These are phyloP conservation scores for Scotopteryx bipunctaria DNA, from an alignment of 2,888 invertebrate species.

Conservation along the genomic window DNA sequence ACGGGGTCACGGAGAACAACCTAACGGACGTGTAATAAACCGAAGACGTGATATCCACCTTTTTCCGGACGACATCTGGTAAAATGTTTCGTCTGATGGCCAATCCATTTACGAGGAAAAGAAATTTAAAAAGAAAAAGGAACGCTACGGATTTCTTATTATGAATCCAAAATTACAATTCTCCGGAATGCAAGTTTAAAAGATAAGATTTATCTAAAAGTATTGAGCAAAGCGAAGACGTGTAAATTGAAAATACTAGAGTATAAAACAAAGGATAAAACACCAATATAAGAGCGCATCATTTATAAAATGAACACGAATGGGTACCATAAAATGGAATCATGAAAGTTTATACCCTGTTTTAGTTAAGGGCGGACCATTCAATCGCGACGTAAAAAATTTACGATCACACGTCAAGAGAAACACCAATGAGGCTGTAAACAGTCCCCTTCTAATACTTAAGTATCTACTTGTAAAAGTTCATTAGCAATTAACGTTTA, in stretches of 20 bases:
- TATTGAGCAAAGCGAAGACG: slow-evolving; percentile 23
- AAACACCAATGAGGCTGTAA: slow-evolving; percentile 80
- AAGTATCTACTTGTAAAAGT: slow-evolving; percentile 71
- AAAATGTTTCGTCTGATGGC: slow-evolving; percentile 49
- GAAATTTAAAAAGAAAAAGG: slow-evolving; percentile 40
- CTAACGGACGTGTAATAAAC: slow-evolving; percentile 76
- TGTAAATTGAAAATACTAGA: slow-evolving; percentile 41
- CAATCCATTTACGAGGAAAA: slow-evolving; percentile 44
- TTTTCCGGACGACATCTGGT: slow-evolving; percentile 53
- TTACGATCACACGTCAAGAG: slow-evolving; percentile 81
- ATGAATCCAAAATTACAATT: slow-evolving; percentile 8
- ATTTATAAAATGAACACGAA: slow-evolving; percentile 81
- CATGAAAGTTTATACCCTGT: slow-evolving; percentile 80
- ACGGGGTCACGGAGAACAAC: slow-evolving; percentile 60
- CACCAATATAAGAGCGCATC: slow-evolving; percentile 59
- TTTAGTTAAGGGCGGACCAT: slow-evolving; percentile 80
- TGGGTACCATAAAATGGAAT: slow-evolving; percentile 73
- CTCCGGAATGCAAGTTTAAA: slow-evolving; percentile 2
- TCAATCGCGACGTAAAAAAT: slow-evolving; percentile 79
- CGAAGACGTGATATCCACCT: slow-evolving; percentile 72
- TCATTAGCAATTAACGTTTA: slow-evolving; percentile 74
- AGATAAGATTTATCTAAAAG: slow-evolving; percentile 4
- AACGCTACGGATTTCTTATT: slow-evolving; percentile 25
- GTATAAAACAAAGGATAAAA: slow-evolving; percentile 55
- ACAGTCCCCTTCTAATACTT: slow-evolving; percentile 72